Conservation (phyloP, 2,888 invertebrate species). For the Melieria omissa region DNA sequence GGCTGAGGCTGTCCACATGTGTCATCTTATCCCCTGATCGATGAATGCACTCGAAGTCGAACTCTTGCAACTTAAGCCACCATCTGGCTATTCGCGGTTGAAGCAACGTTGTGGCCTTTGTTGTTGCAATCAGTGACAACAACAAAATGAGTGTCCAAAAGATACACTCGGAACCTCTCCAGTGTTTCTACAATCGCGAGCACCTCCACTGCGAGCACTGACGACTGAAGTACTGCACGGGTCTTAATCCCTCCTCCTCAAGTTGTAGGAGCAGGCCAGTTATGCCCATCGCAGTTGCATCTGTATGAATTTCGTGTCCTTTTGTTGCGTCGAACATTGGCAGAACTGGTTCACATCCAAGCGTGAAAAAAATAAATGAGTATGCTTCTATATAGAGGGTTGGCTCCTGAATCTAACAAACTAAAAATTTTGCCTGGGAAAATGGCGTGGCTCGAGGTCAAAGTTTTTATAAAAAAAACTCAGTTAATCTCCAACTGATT, state of each 20-base stretch:
- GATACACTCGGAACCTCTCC: constrained; percentile 34
- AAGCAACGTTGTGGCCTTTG: too few relatives aligned
- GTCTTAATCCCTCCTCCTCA: constrained; percentile 16
- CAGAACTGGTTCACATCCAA: too few relatives aligned
- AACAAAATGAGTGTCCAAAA: constrained; percentile 16
- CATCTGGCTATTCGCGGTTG: too few relatives aligned
- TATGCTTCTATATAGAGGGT: too few relatives aligned
- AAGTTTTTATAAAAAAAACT: too few relatives aligned
- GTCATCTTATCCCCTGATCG: constrained; percentile 18
- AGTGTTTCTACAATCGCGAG: constrained; percentile 18
- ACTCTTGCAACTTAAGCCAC: constrained; percentile 14
- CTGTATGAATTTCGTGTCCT: constrained; percentile 12
- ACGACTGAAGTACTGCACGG: constrained; percentile 17
- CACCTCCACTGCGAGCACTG: constrained; percentile 16
- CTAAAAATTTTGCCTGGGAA: too few relatives aligned
- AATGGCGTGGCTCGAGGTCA: too few relatives aligned
- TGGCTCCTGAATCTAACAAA: too few relatives aligned
- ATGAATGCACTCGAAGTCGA: constrained; percentile 27
- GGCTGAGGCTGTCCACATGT: constrained; percentile 2
- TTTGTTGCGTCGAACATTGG: too few relatives aligned
- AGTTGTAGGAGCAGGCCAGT: constrained; percentile 26
- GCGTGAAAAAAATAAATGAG: too few relatives aligned
- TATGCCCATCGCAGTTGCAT: not conserved
- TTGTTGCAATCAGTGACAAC: constrained; percentile 32
- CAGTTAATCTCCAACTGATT: too few relatives aligned